These are phyloP conservation scores for Papilio polyxenes DNA, from an alignment of 1,140 invertebrate genomes.

Conservation along the genomic window DNA sequence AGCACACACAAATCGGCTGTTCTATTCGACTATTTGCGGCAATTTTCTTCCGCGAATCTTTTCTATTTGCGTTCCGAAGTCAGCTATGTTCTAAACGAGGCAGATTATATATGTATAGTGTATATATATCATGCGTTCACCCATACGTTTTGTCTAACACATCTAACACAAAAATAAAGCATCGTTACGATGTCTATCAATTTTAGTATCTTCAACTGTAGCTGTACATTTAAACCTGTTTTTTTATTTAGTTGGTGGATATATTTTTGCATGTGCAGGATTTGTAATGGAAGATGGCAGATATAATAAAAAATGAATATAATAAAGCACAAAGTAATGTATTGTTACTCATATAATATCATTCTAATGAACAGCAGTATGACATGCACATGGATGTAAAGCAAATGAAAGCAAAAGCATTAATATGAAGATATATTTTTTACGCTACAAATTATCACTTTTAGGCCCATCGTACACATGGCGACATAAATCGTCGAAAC, in stretches of 20 bases:
- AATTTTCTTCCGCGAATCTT: slow-evolving; percentile 38
- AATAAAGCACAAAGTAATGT: slow-evolving; percentile 12
- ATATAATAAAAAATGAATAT: slow-evolving; percentile 1
- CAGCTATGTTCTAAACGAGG: slow-evolving; percentile 61
- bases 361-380: slow-evolving; percentile 19
- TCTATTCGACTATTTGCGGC: slow-evolving; percentile 46
- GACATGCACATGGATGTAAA: slow-evolving; percentile 29
- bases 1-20: slow-evolving; percentile 62
- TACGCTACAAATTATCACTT: neutral
- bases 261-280: slow-evolving; percentile 26
- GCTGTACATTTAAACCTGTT: slow-evolving; percentile 9
- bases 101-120: slow-evolving; percentile 57
- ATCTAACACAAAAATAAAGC: slow-evolving; percentile 65
- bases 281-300: slow-evolving; percentile 22
- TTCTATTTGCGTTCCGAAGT: slow-evolving; percentile 45
- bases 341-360: neutral
- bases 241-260: slow-evolving; percentile 29
- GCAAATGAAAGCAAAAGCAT: slow-evolving; percentile 32
- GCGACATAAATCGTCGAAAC: too few relatives aligned
- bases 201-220: slow-evolving; percentile 35
- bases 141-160: slow-evolving; percentile 61
- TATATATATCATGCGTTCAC: slow-evolving; percentile 69
- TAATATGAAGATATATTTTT: slow-evolving; percentile 21
- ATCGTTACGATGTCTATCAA: slow-evolving; percentile 47
- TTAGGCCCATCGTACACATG: too few relatives aligned